phyloP scores from a whole-genome alignment of 2,888 invertebrate genomes.

The Eubasilissa splendida region DNA sequence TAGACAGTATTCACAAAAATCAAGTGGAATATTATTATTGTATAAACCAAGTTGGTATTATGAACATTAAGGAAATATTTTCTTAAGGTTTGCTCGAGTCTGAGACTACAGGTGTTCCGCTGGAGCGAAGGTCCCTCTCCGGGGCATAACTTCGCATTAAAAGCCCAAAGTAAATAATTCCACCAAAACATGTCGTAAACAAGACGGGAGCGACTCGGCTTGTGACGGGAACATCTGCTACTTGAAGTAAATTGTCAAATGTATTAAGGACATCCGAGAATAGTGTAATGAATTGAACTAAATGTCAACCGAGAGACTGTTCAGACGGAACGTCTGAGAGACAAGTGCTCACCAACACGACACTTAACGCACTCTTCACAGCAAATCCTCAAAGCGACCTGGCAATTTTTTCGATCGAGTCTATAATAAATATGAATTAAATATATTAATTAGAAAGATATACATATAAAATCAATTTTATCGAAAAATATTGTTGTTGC shows the following conservation, averaged over 20 bases:
- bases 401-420: too few relatives aligned
- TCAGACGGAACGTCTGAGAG: background rate
- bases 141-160: constrained; percentile 28
- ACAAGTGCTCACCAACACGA: background rate
- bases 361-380: too few relatives aligned
- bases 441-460: too few relatives aligned
- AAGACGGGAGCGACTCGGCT: constrained; percentile 11
- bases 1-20: too few relatives aligned
- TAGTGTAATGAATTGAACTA: background rate
- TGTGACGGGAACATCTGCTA: constrained; percentile 17
- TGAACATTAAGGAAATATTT: too few relatives aligned
- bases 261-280: constrained; percentile 1
- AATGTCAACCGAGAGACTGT: background rate
- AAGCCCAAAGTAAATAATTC: constrained; percentile 29
- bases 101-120: constrained; percentile 32
- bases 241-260: background rate
- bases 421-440: too few relatives aligned
- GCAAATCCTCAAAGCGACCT: too few relatives aligned
- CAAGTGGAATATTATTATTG: too few relatives aligned
- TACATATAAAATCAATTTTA: too few relatives aligned
- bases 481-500: too few relatives aligned
- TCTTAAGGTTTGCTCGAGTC: background rate
- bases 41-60: too few relatives aligned
- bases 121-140: background rate
- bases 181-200: constrained; percentile 29